Percentiles rank a stretch among this genome's conserved stretches.
These are phyloP conservation scores for Drosophila insularis DNA, from an alignment of 1,140 invertebrate genomes.

Conservation along the genomic window DNA sequence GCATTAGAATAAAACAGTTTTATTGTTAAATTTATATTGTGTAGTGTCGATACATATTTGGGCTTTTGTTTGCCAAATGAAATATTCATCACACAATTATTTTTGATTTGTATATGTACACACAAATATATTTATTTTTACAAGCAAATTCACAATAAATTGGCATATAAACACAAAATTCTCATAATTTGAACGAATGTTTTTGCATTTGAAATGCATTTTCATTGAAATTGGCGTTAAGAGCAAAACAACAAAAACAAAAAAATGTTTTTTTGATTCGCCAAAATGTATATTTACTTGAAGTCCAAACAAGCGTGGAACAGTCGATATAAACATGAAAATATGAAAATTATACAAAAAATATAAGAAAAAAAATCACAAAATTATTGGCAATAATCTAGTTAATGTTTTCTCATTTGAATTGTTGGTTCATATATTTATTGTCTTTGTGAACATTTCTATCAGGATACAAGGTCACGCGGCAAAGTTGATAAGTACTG, in stretches of 20 bases:
- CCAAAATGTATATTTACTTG: constrained; percentile 15
- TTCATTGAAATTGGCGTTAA: constrained; percentile 3
- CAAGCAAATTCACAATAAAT: constrained; percentile 9
- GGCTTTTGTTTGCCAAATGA: neutral
- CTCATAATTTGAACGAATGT: neutral
- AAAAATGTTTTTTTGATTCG: constrained; percentile 5
- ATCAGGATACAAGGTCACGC: too few relatives aligned
- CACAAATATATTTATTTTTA: constrained; percentile 21
- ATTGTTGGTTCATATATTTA: too few relatives aligned
- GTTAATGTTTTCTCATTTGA: neutral
- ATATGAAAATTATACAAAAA: neutral
- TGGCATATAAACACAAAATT: neutral
- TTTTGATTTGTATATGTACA: neutral
- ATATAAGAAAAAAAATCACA: constrained; percentile 8
- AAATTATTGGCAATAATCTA: neutral
- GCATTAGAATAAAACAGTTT: neutral
- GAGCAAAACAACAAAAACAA: neutral
- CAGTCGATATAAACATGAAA: constrained; percentile 23
- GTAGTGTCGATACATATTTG: neutral
- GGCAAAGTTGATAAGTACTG: too few relatives aligned
- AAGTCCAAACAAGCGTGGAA: constrained; percentile 29
- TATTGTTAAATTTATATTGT: neutral
- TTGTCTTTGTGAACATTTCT: too few relatives aligned
- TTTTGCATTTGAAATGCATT: constrained; percentile 4
- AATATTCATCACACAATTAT: constrained; percentile 3